Base-by-base conservation (phyloP, 2,113 vertebrate species). In the Cettia cetti region DNA sequence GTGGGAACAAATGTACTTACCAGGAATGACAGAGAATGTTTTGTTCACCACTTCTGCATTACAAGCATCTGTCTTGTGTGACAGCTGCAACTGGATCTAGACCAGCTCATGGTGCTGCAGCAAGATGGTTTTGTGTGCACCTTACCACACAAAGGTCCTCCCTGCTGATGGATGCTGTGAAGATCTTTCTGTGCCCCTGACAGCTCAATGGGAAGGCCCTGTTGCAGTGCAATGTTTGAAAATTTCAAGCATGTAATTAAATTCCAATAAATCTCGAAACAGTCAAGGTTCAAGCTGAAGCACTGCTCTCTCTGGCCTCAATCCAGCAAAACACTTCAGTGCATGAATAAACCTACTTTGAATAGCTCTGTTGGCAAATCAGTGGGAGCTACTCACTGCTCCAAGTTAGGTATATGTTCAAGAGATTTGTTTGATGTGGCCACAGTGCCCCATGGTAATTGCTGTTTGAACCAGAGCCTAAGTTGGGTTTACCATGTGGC, bases 211-310 rank as follows among this genome's bases (percentile, higher is more conserved):
- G 71, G 72, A 96, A 80, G 75, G 47, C 23, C 39, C 24, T 6
- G 2, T 26, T 1, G 6, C 35, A 65, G 70, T 0, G 0, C 1
- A 4, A 18, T 76, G 39, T 77, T 61, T 59, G 83, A 88, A 57
- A 50, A n/a, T 50, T 77, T 42, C 40, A 70, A 66, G 63, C 49
- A n/a, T 1, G 2, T 50, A 65, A 70, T 40, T 83, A 66, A 90
- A 93, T 90, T 74, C 68, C 69, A 72, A 1, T 47, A 26, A n/a
- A 90, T 45, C 70, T 64, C 19, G 10, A 18, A 95, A 13, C 27
- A 61, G 57, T 42, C 9, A 13, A 24, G 54, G 75, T 86, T 76
- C 59, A 66, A 37, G 35, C 47, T 31, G 57, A 92, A 35, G 59
- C 44, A 39, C 54, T 77, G 35, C n/a, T 60, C 20, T 61, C 50